Evolutionary conservation across 1,140 invertebrate genomes (phyloP), one percentile per base, ranked within the genome.

Genomic region (Bombus balteatus): DNA sequence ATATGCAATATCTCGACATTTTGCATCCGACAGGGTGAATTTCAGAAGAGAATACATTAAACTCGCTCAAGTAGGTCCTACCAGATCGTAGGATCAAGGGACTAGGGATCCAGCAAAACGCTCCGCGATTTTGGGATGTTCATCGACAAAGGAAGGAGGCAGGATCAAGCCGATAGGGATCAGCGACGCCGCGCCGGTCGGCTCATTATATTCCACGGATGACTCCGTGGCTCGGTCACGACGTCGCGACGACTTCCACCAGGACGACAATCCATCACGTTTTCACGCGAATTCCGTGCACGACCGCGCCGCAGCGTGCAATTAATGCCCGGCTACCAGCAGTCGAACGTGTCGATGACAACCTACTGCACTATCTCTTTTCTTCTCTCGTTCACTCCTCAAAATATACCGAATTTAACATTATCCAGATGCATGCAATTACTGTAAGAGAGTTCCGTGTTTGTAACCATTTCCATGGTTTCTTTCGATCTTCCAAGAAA

Each of bases 261-360:
- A 87, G 70, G 28, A 74, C 82, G 73, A 47, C 81, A 86, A 92
- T 92, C 92, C 89, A 88, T 91, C 90, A 90, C 92, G 91, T 88
- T 76, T 86, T 83, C 80, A 70, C 80, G 88, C 83, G 80, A 92
- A 94, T 93, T 92, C 91, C 86, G 71, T 34, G 78, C 87, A 88
- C 87, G 87, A 82, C 70, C 70, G 70, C 74, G 65, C 22, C 74
- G 57, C 81, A 74, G 73, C 83, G 85, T 82, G 89, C 88, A 88
- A 89, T 90, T 88, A 88, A 91, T 84, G 85, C 73, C 65, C 37
- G n/a, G 39, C 76, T 57, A n/a, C 25, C 41, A 8, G 8, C 59
- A 57, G 59, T 75, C 65, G 83, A 53, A 75, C 70, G 37, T 47
- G 34, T 57, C 68, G 62, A 59, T 74, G 43, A 71, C 77, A 72